Percentiles rank a stretch among this genome's conserved stretches.
These are phyloP conservation scores for Nyctalus aviator DNA, from an alignment of 2,797 vertebrate species.

Conservation along the genomic window DNA sequence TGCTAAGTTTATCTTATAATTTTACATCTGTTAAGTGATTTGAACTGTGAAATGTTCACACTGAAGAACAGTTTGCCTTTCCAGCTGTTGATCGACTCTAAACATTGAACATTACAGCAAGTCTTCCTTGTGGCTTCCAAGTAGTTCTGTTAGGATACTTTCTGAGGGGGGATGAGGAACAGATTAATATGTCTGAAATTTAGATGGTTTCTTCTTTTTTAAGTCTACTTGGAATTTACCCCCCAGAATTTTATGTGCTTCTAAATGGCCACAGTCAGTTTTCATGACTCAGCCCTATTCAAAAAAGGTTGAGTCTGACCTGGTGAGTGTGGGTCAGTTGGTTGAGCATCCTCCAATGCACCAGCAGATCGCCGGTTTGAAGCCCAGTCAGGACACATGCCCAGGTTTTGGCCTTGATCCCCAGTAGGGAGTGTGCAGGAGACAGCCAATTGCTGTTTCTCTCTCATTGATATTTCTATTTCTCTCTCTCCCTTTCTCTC, in stretches of 20 bases:
- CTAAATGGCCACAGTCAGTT: slow-evolving; percentile 58
- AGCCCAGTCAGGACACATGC: no score
- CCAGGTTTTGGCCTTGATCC: no score
- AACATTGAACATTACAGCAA: slow-evolving; percentile 68
- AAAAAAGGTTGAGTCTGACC: background rate
- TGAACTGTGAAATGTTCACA: slow-evolving; percentile 78
- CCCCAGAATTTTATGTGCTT: slow-evolving; percentile 67
- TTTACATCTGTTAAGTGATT: slow-evolving; percentile 83
- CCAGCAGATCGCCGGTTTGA: no score
- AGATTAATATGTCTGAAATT: slow-evolving; percentile 71
- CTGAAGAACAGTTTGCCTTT: slow-evolving; percentile 75
- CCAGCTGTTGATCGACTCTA: slow-evolving; percentile 82
- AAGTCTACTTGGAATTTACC: slow-evolving; percentile 78
- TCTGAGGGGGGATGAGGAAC: background rate
- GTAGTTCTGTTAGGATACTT: slow-evolving; percentile 62
- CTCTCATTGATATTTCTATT: no score
- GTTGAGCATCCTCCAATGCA: no score
- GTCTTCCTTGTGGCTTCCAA: slow-evolving; percentile 72
- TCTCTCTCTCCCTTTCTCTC: no score
- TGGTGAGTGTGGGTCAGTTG: no score
- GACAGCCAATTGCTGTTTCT: no score
- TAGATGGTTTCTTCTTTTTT: slow-evolving; percentile 69
- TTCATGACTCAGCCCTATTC: slow-evolving; percentile 44
- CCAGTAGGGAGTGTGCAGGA: no score
- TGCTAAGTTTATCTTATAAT: slow-evolving; percentile 81